Evolutionary conservation across 2,113 vertebrate genomes (phyloP).

Genomic region (Eurypyga helias): DNA sequence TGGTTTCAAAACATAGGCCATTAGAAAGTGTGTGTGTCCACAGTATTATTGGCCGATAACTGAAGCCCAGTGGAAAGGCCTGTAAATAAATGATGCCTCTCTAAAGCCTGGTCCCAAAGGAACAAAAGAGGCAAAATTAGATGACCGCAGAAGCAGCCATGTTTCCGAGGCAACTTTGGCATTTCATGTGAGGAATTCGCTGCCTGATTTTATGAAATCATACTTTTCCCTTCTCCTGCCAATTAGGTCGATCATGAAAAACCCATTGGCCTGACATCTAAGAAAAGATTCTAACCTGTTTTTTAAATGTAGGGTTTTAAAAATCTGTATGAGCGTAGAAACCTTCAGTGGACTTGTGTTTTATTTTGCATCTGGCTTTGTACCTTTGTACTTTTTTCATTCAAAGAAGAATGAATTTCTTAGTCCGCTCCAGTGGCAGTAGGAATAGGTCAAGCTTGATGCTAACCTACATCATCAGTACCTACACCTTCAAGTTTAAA

Average conservation of each 20-base stretch:
- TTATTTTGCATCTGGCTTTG: not conserved
- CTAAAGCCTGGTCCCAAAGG: conserved; percentile 64
- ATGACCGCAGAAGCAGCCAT: conserved; percentile 56
- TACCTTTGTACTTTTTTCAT: too few relatives aligned
- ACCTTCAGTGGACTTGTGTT: not conserved
- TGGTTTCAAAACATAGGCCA: conserved; percentile 80
- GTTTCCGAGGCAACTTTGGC: conserved; percentile 78
- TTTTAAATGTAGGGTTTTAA: not conserved
- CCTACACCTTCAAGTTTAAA: not conserved
- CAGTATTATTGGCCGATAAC: conserved; percentile 76
- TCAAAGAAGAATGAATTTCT: not conserved
- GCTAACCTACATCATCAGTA: not conserved
- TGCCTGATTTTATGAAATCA: conserved; percentile 73
- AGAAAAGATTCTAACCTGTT: conserved; percentile 33
- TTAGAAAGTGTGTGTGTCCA: conserved; percentile 82
- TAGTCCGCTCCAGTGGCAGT: not conserved
- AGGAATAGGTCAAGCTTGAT: not conserved
- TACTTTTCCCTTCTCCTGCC: conserved; percentile 43
- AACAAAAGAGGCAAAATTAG: conserved; percentile 77
- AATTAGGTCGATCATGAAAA: conserved; percentile 60
- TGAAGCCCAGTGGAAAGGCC: conserved; percentile 74
- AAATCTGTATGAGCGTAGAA: not conserved
- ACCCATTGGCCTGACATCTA: conserved; percentile 6
- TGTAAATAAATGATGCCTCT: conserved; percentile 81
- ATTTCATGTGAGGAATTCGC: conserved; percentile 69